These are phyloP conservation scores for Corbicula japonica DNA, from an alignment of 2,888 invertebrate species.

Conservation along the genomic window DNA sequence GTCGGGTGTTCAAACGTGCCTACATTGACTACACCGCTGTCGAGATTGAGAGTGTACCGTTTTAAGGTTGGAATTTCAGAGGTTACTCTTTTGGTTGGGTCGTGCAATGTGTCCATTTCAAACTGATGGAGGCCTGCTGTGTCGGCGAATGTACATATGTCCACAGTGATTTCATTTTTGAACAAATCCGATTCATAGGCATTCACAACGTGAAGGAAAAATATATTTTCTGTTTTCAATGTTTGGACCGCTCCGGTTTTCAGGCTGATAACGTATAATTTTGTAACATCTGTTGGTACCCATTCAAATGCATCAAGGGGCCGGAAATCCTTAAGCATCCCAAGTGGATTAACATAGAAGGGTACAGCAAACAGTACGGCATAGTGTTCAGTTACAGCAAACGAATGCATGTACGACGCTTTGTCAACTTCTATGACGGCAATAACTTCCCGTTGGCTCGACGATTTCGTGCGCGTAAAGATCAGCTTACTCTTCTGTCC, in stretches of 20 bases:
- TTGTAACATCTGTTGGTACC: constrained; percentile 64
- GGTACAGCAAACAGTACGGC: constrained; percentile 79
- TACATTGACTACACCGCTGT: constrained; percentile 38
- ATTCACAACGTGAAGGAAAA: constrained; percentile 81
- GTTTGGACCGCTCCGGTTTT: constrained; percentile 65
- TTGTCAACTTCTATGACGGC: constrained; percentile 70
- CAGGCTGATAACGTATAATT: constrained; percentile 73
- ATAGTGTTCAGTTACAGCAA: constrained; percentile 76
- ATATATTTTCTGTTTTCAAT: constrained; percentile 69
- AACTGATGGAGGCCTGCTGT: constrained; percentile 61
- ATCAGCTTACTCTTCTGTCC: constrained; percentile 64
- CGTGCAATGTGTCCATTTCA: constrained; percentile 46
- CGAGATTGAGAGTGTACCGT: constrained; percentile 64
- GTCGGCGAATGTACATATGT: constrained; percentile 64
- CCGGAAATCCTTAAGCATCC: constrained; percentile 68
- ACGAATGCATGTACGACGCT: constrained; percentile 82
- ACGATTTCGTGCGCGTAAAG: constrained; percentile 73
- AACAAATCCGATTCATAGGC: constrained; percentile 74
- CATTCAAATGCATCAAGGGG: constrained; percentile 77
- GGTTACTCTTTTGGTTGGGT: constrained; percentile 39
- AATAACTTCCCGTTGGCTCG: constrained; percentile 69
- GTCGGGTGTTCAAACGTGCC: constrained; percentile 32
- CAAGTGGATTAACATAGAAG: constrained; percentile 72
- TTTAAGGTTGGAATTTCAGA: constrained; percentile 48
- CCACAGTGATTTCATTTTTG: constrained; percentile 56